phyloP scores from a whole-genome alignment of 2,888 invertebrate species.

The Diploptera punctata region DNA sequence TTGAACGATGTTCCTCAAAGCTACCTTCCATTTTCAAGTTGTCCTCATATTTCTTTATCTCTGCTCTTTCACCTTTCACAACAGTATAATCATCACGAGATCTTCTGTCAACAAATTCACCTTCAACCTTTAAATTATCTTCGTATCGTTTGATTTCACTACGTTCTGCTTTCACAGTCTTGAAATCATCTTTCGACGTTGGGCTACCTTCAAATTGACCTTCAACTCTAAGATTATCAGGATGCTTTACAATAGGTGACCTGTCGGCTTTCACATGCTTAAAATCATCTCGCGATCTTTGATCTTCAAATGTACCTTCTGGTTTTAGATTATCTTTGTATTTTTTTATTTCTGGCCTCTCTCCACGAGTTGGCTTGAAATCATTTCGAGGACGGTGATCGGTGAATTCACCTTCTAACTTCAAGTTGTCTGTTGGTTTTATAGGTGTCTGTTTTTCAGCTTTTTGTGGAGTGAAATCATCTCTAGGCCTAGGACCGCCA shows the following conservation, averaged over 20 bases:
- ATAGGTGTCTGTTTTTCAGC: neutral
- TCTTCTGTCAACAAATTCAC: conserved; percentile 54
- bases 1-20: conserved; percentile 45
- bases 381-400: conserved; percentile 44
- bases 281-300: conserved; percentile 46
- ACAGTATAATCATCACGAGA: conserved; percentile 55
- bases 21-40: conserved; percentile 55
- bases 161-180: conserved; percentile 46
- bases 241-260: conserved; percentile 48
- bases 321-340: conserved; percentile 53
- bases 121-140: conserved; percentile 60
- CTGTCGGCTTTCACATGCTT: conserved; percentile 45
- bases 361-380: conserved; percentile 45
- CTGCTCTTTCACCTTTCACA: conserved; percentile 46
- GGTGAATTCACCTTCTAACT: conserved; percentile 59
- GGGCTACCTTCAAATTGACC: conserved; percentile 48
- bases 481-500: conserved; percentile 37
- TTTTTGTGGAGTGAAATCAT: neutral
- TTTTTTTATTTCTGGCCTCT: conserved; percentile 44
- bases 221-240: conserved; percentile 60
- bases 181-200: conserved; percentile 31
- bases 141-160: conserved; percentile 44
- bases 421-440: conserved; percentile 55
- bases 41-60: conserved; percentile 50
- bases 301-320: conserved; percentile 55